A percentile compares a stretch with the other conserved stretches of the same genome.
These are phyloP conservation scores for Centropus unirufus DNA, from an alignment of 2,113 vertebrate species.

Conservation along the genomic window DNA sequence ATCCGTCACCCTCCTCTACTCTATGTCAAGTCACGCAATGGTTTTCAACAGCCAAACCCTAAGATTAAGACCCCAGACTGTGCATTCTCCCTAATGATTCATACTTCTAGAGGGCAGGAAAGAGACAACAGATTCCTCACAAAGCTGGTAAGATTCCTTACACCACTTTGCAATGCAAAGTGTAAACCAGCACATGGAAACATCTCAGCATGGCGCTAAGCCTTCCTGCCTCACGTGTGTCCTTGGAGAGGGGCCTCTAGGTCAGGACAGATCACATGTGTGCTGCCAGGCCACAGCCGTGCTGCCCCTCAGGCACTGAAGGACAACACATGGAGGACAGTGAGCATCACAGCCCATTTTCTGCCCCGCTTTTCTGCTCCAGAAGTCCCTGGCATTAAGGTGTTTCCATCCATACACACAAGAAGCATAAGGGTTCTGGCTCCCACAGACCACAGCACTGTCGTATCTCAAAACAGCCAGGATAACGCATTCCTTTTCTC, in stretches of 20 bases:
- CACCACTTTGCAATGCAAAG: neutral
- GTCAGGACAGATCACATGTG: neutral
- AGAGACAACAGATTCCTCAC: no score
- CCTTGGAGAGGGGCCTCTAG: neutral
- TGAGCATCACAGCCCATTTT: neutral
- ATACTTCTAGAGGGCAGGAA: neutral
- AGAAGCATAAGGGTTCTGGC: neutral
- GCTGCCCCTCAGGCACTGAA: neutral
- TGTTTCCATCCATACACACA: fast-evolving
- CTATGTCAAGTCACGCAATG: fast-evolving
- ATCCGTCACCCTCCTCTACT: neutral
- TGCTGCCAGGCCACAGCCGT: neutral
- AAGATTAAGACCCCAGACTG: neutral
- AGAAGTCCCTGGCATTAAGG: fast-evolving
- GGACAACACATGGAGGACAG: fast-evolving
- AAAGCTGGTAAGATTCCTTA: no score
- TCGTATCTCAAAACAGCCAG: neutral
- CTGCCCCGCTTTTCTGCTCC: neutral
- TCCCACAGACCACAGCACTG: fast-evolving
- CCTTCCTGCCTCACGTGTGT: neutral
- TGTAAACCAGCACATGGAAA: neutral
- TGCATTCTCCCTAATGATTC: fast-evolving
- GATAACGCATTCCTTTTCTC: neutral
- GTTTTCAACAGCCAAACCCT: neutral
- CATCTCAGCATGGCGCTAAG: no score